Conservation (phyloP, 2,113 vertebrate genomes). For the Peromyscus californicus region DNA sequence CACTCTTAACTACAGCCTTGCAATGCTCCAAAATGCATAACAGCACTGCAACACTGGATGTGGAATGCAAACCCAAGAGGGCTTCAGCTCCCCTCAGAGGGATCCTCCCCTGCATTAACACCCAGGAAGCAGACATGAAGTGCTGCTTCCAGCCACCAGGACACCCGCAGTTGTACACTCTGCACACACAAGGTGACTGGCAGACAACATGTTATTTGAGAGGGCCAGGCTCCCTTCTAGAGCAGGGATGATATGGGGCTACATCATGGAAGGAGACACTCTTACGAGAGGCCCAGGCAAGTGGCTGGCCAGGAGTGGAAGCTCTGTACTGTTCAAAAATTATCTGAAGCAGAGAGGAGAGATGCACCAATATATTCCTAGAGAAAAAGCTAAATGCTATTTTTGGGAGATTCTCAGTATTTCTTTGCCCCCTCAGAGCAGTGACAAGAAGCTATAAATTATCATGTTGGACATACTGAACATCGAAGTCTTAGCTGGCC, state of each 20-base stretch:
- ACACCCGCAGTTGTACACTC: neutral
- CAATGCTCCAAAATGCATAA: neutral
- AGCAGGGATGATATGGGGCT: neutral
- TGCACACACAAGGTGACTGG: neutral
- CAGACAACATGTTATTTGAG: neutral
- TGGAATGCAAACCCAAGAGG: neutral
- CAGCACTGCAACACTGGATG: neutral
- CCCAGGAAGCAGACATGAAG: neutral
- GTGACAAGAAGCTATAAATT: neutral
- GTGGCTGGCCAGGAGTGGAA: neutral
- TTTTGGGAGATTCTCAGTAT: neutral
- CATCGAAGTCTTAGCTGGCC: neutral
- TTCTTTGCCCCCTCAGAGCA: neutral
- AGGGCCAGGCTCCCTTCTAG: neutral
- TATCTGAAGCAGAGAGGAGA: neutral
- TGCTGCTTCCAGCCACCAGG: neutral
- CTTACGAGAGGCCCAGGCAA: neutral
- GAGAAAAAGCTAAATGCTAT: neutral
- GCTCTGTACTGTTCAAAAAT: neutral
- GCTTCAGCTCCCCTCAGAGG: neutral
- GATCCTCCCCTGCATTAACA: neutral
- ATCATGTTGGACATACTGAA: neutral
- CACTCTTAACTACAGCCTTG: conserved; percentile 32
- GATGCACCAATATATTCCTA: neutral
- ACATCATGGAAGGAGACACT: no score